Base-by-base conservation (phyloP, 2,113 vertebrate species). In the Dendropsophus ebraccatus region DNA sequence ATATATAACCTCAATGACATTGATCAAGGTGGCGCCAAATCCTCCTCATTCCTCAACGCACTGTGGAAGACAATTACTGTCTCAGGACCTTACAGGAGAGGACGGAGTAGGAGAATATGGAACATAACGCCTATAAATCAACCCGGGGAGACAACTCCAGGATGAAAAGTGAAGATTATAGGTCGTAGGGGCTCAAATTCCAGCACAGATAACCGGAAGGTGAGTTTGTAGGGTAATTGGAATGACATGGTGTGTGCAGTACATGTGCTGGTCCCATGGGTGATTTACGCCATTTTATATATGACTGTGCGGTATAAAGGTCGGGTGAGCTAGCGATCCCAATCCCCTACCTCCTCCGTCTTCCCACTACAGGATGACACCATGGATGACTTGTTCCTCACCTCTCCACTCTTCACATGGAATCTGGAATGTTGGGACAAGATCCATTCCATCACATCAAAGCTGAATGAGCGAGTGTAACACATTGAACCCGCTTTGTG, bases 371-470 rank as follows among this genome's bases (percentile, higher is more conserved):
- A 45, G 9, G 58, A 81, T 41, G 58, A 81, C 54, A 65, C 58
- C 35, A 28, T 0, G 0, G 30, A 45, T 81, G 78, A 65, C 78
- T 65, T 45, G 21, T 28, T 81, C 58, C 56, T 28, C 37, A 81
- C 35, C 54, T 45, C 78, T 35, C 78, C 78, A 62, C 23, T 58
- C 50, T 32, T 79, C 54, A 58, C 52, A 80, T 5, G 12, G 52
- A 41, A 11, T 37, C 56, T 45, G 78, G 78, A 62, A 60, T 35
- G 23, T 37, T 4, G 58, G 78, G 79, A 30, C n/a, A 67, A 47
- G 41, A 47, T 25, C 30, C 11, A 62, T 37, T 83, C 70, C 54
- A 74, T 50, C 52, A 83, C 82, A 83, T 83, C 69, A 83, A 83
- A 74, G 70, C 47, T 32, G 67, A 70, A 72, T 60, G 70, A 76